Evolutionary conservation across 2,113 vertebrate species (phyloP), one percentile per base, ranked within the genome.

Genomic region (Podiceps cristatus): DNA sequence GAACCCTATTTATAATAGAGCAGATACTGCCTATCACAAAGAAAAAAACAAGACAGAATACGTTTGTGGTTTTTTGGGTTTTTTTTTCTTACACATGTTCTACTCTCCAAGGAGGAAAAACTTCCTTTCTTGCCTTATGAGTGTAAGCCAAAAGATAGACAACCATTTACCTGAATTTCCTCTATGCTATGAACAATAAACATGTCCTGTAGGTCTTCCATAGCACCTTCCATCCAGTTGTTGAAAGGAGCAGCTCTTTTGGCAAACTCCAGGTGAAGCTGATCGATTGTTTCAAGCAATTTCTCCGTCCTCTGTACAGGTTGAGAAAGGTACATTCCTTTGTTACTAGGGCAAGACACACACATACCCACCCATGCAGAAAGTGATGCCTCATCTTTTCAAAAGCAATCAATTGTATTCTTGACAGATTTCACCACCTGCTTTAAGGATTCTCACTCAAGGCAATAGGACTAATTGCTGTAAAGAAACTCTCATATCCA

Each of bases 141-240:
- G 45, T 42, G 25, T 25, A 96, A 88, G 31, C 11, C 15, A 89
- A 75, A 92, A 83, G 80, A 22, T 8, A 76, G 31, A 45, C 24
- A 59, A 50, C 8, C 13, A n/a, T 16, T 88, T 96, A 99, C 99
- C 99, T 99, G 99, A 89, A 99, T 99, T 95, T 99, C 99, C 75
- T 99, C 99, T 56, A 99, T 98, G 80, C 98, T 99, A 47, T 99
- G 99, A 63, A 99, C 99, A 47, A 99, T 99, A 89, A 99, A 99
- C 98, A 99, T 99, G 95, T 99, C 99, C 77, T 99, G 99, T 79
- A 99, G 98, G 64, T 99, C 99, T 95, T 99, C 99, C 98, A 99
- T 99, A 55, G 99, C 99, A 10, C 99, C 99, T 93, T 99, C 98
- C 98, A 99, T 98, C 98, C 98, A 99, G 83, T 98, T 99, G 96